Conservation (phyloP, 2,797 vertebrate genomes). For the Crypturellus tataupa region DNA sequence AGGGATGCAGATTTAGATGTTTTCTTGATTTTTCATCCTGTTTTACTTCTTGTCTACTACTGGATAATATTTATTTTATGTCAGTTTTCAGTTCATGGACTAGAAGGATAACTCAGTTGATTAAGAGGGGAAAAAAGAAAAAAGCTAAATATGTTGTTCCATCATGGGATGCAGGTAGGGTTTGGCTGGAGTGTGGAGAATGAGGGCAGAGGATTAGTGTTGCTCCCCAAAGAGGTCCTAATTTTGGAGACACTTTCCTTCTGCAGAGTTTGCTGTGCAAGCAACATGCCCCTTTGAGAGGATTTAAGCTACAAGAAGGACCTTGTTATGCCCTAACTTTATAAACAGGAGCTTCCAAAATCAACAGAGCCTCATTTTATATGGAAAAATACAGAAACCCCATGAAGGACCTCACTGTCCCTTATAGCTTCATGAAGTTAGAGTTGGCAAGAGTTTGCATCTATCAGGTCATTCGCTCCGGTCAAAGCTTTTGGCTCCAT, state of each 20-base stretch:
- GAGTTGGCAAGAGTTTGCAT: conserved; percentile 14
- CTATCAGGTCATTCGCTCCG: conserved; percentile 21
- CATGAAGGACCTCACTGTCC: conserved; percentile 12
- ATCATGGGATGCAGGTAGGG: fast-evolving
- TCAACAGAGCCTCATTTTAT: conserved; percentile 47
- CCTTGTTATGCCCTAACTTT: conserved; percentile 30
- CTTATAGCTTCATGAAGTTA: neutral
- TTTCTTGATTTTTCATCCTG: neutral
- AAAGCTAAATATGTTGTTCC: fast-evolving
- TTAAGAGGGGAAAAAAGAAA: neutral
- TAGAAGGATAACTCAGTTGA: neutral
- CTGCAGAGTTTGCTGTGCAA: neutral
- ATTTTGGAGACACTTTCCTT: neutral
- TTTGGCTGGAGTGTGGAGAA: neutral
- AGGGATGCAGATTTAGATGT: neutral
- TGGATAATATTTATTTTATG: neutral
- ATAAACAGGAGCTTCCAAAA: conserved; percentile 6
- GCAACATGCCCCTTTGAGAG: neutral
- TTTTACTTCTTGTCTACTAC: neutral
- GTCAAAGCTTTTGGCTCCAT: conserved; percentile 23
- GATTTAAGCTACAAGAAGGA: conserved; percentile 27
- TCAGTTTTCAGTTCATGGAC: neutral
- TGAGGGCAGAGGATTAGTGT: neutral
- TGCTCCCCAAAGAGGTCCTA: neutral
- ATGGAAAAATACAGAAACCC: neutral